phyloP scores from a whole-genome alignment of 2,797 vertebrate species.

The Rhynchonycteris naso region DNA sequence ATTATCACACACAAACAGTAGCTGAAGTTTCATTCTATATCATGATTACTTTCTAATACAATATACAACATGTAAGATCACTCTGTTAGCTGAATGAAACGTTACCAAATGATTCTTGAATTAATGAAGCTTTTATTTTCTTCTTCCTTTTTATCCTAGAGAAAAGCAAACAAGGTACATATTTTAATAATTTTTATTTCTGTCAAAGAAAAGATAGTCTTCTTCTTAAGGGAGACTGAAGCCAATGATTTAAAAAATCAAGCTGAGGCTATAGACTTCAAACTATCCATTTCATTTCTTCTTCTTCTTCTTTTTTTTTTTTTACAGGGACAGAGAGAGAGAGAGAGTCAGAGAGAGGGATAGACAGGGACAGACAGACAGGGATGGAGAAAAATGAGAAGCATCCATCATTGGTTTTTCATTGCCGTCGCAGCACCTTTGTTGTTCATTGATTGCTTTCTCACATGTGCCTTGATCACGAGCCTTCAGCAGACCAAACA shows the following conservation, averaged over 20 bases:
- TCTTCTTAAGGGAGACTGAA: conserved; percentile 25
- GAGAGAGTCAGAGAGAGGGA: too few species aligned
- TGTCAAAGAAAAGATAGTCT: background rate
- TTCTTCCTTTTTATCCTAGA: background rate
- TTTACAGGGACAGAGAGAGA: too few species aligned
- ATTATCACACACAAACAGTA: background rate
- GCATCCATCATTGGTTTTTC: too few species aligned
- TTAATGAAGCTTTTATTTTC: conserved; percentile 23
- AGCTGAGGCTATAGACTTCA: background rate
- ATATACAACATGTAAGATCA: background rate
- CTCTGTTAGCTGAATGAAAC: background rate
- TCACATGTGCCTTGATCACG: too few species aligned
- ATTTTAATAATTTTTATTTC: conserved; percentile 21
- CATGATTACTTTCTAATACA: background rate
- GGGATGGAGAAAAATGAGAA: too few species aligned
- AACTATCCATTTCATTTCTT: conserved; percentile 7
- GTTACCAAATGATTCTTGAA: background rate
- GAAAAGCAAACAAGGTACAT: conserved; percentile 27
- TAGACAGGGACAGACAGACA: too few species aligned
- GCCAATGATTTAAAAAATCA: conserved; percentile 22
- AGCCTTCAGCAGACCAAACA: too few species aligned
- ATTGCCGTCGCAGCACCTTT: too few species aligned
- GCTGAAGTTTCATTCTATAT: background rate
- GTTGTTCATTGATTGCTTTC: too few species aligned
- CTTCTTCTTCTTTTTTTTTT: too few species aligned